Evolutionary conservation across 2,113 vertebrate species (phyloP), one percentile per base, ranked within the genome.

Genomic region (Melierax canorus): DNA sequence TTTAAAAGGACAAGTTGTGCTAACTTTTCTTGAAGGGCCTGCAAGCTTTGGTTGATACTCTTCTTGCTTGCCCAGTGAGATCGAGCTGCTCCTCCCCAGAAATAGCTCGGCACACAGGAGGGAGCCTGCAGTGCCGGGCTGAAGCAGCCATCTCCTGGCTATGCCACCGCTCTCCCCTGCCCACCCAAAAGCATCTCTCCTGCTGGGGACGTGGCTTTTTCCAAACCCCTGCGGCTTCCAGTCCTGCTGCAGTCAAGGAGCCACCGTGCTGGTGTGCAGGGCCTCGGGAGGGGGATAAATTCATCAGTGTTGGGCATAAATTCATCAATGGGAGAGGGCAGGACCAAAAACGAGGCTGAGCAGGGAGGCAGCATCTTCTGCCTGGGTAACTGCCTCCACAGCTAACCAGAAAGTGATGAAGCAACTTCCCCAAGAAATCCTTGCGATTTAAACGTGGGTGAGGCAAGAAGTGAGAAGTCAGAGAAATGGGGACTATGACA

Each of bases 331-430:
- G 72, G n/a, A 51, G 14, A 50, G 22, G 20, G 29, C 16, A 62
- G 43, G 58, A 68, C 43, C 0, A 0, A 72, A 71, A 46, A n/a
- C 2, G n/a, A 58, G 55, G 69, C 5, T 0, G 0, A 72, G 69
- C 32, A 15, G 50, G 34, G 39, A 60, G 34, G 32, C 67, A 50
- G 60, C 50, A 27, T 36, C 75, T 32, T 39, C 43, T 2, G 7
- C 22, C 83, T 6, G 10, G 58, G 24, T 32, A 11, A 32, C 43
- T 3, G 12, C 38, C 48, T 46, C 32, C 1, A 2, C 53, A 51
- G 23, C 43, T 12, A 8, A 32, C 19, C 68, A 26, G 21, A 19
- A 34, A 51, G 79, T 2, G 19, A 8, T 1, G 32, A 68, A 84
- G 38, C 45, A 46, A 17, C 69, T 38, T 66, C 38, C 27, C 71